A percentile compares a stretch with the other conserved stretches of the same genome.
phyloP scores from a whole-genome alignment of 2,888 invertebrate species.

The Cheilosia pagana region DNA sequence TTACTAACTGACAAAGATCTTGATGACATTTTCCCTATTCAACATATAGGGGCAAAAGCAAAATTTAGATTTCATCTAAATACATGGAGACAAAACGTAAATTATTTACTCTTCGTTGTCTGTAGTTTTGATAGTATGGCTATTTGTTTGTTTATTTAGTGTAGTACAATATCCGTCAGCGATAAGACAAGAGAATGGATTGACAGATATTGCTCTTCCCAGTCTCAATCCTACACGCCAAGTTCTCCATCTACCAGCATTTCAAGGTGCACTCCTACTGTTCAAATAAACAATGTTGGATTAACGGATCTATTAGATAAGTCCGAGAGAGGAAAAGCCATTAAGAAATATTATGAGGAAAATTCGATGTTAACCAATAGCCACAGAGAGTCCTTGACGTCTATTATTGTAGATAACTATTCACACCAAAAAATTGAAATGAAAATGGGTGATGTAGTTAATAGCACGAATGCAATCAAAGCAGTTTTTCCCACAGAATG shows the following conservation, averaged over 20 bases:
- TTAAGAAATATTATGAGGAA: neutral
- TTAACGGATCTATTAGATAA: too few species aligned
- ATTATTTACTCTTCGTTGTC: neutral
- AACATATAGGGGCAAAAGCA: neutral
- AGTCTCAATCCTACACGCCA: conserved; percentile 1
- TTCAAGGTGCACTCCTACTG: neutral
- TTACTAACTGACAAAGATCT: conserved; percentile 1
- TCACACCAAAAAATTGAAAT: neutral
- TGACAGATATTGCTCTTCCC: neutral
- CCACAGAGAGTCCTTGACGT: neutral
- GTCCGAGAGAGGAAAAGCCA: neutral
- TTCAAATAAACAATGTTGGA: too few species aligned
- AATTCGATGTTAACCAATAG: conserved; percentile 3
- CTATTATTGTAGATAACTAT: conserved; percentile 4
- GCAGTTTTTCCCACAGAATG: too few species aligned
- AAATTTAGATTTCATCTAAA: conserved; percentile 2
- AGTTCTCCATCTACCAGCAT: conserved; percentile 2
- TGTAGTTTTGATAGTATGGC: neutral
- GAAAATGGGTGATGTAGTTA: neutral
- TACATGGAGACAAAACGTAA: conserved; percentile 8
- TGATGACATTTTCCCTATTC: neutral
- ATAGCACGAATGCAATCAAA: too few species aligned
- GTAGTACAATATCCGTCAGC: conserved; percentile 1
- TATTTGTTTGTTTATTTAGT: conserved; percentile 8
- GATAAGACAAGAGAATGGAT: conserved; percentile 4